A percentile compares a stretch with the other conserved stretches of the same genome.
Conservation (phyloP, 2,888 invertebrate species). For the Galeopsomyia nigrocyanea region DNA sequence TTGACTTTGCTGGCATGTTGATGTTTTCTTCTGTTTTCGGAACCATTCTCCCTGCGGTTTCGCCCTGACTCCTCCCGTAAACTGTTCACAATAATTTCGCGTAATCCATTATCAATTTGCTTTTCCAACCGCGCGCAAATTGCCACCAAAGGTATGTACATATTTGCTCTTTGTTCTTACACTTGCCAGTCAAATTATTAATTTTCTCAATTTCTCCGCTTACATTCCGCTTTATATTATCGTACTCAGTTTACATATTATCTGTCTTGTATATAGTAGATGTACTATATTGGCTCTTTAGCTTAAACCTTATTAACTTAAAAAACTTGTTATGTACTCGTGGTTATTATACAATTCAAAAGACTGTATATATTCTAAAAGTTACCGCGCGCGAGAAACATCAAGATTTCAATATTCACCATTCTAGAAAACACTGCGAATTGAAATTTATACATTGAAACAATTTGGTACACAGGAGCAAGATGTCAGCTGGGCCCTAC, state of each 20-base stretch:
- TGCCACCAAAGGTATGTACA: conserved; percentile 6
- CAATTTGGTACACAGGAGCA: conserved; percentile 62
- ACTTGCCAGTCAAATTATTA: not conserved
- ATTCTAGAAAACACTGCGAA: too few relatives aligned
- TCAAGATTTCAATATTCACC: not conserved
- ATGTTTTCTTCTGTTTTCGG: conserved; percentile 18
- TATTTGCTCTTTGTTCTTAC: conserved; percentile 7
- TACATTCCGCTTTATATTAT: not conserved
- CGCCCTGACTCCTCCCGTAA: too few relatives aligned
- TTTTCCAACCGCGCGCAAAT: not conserved
- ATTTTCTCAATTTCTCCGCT: not conserved
- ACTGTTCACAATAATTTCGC: too few relatives aligned
- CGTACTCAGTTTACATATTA: conserved; percentile 1
- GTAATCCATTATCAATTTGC: too few relatives aligned
- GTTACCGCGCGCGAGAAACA: not conserved
- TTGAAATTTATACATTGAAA: not conserved
- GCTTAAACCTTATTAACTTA: conserved; percentile 25
- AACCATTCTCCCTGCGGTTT: not conserved
- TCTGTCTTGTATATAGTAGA: not conserved
- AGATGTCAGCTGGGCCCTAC: conserved; percentile 96
- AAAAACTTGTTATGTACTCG: conserved; percentile 15
- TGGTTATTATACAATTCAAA: conserved; percentile 4
- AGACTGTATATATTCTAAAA: not conserved
- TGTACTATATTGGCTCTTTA: conserved; percentile 1
- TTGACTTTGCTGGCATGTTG: conserved; percentile 17